Evolutionary conservation across 2,113 vertebrate species (phyloP), one percentile per base, ranked within the genome.

Genomic region (Pelodiscus sinensis): DNA sequence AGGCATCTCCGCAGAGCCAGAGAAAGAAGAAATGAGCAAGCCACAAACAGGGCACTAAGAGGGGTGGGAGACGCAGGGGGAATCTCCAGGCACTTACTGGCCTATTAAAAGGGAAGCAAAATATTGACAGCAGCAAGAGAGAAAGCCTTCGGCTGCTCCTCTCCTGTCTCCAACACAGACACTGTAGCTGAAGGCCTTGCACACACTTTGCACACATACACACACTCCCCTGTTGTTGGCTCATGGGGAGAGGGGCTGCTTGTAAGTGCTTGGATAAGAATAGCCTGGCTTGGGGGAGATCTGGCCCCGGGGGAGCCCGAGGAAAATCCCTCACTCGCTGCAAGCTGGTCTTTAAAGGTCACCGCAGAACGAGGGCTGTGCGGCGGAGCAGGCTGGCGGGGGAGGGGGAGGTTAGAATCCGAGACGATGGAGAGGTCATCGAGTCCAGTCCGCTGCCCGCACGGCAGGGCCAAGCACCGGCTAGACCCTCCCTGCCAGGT

Each of bases 171-270:
- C 8, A 31, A 13, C 16, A 25, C 35, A 55, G 35, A 22, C 57
- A 9, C 35, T 15, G 29, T 6, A 65, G 62, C 62, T 14, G 62
- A n/a, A 31, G 25, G 62, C 44, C 5, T 44, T 44, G 44, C 44
- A 44, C 44, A 5, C 44, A 44, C 44, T 44, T 44, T 44, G 9
- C 22, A 3, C 18, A 24, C 75, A 51, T 10, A 14, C 44, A 15
- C 14, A 82, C 44, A 18, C 27, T 6, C 81, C 81, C 11, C 12
- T 3, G 1, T 16, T 5, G 60, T 19, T 4, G 8, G 31, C 25
- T 5, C 16, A 9, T 1, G 15, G 27, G 4, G 51, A 22, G 31
- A 9, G 7, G 6, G 68, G 75, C 1, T 44, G 18, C 19, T 13
- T 2, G 58, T 11, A 31, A 79, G 31, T 6, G 13, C 16, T 3